Percentiles rank a stretch among this genome's conserved stretches.
These are phyloP conservation scores for Phrynocephalus vlangalii DNA, from an alignment of 2,797 vertebrate genomes.

Conservation along the genomic window DNA sequence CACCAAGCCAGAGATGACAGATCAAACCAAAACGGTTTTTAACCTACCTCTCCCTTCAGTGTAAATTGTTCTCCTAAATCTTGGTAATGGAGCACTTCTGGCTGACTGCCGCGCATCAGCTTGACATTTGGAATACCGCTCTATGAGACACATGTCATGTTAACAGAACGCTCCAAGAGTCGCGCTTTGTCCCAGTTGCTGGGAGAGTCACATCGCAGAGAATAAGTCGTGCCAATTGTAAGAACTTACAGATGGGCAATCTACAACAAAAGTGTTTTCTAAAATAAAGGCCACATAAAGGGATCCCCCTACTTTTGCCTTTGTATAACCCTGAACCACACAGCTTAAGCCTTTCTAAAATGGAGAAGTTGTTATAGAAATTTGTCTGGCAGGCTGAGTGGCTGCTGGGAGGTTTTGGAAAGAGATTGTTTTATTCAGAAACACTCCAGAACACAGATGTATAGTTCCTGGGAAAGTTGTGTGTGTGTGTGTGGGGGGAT, in stretches of 20 bases:
- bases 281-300: too few species aligned
- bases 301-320: too few species aligned
- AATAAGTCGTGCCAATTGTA: conserved; percentile 59
- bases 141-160: conserved; percentile 50
- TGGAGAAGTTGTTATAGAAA: conserved; percentile 66
- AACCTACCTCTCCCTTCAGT: background rate
- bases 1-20: conserved; percentile 26
- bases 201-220: conserved; percentile 48
- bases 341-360: conserved; percentile 27
- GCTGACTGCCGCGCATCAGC: background rate
- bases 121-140: conserved; percentile 46
- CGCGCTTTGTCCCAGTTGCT: conserved; percentile 53
- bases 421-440: conserved; percentile 9
- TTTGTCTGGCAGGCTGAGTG: conserved; percentile 61
- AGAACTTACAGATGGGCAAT: conserved; percentile 67
- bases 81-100: conserved; percentile 49
- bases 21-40: conserved; percentile 20
- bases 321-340: too few species aligned
- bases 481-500: too few species aligned
- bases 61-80: conserved; percentile 41
- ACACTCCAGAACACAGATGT: background rate
- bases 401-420: background rate
- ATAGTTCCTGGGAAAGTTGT: too few species aligned
- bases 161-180: conserved; percentile 48
- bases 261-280: background rate